Base-by-base conservation (phyloP, 2,888 invertebrate species). In the Athripsodes cinereus region DNA sequence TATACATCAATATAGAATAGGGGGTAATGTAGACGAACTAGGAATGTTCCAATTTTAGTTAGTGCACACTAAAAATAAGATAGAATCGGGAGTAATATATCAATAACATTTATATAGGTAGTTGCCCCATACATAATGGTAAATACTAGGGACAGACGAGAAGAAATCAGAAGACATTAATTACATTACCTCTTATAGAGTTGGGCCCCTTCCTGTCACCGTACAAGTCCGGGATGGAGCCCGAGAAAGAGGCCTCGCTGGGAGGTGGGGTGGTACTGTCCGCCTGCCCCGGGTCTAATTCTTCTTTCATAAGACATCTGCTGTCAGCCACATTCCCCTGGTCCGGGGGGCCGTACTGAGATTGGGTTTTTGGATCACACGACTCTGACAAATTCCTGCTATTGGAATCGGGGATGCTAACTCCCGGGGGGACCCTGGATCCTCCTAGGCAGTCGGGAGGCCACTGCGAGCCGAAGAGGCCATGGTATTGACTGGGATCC, bases 191-290 rank as follows among this genome's bases (percentile, higher is more conserved):
- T 84, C 85, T 74, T 64, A 85, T 85, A 53, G 84, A 84, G 69
- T 85, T 85, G 55, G 81, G 82, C 61, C 78, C 80, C 70, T 82
- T 83, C 70, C 80, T 77, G 65, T 82, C 81, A 71, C 81, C 80
- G 58, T 78, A 81, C 74, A 78, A 75, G 26, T 74, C 75, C 20
- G 75, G 71, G 59, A 50, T 21, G 11, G 58, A 35, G 3, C 53
- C 53, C 16, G 40, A 18, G 22, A 53, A 73, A 0, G 78, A 72
- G 59, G 52, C 18, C 10, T 50, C 55, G 20, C 55, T 51, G n/a
- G 82, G 80, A 0, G 84, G 83, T 0, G 83, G 83, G 0, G 83
- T 82, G 10, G 83, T 81, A 64, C 82, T 82, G 67, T 83, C 83
- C 2, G 81, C 81, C 75, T 22, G 26, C 2, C 74, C 19, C 73